Evolutionary conservation across 23 tunicate genomes (phyloP).

Genomic region (Styela plicata): DNA sequence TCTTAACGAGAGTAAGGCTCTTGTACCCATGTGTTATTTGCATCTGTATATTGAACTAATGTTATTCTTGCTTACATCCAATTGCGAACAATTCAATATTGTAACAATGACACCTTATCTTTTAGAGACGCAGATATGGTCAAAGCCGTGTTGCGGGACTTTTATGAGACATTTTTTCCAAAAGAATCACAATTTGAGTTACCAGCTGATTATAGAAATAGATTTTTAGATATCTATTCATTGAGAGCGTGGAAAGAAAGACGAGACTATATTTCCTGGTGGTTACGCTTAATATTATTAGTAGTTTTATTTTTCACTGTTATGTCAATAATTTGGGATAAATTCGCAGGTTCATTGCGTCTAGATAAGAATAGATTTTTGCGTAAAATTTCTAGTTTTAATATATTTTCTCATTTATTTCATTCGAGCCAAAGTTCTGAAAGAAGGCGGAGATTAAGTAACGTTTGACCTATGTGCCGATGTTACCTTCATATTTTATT

Average conservation of each 20-base stretch:
- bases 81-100: too few species aligned
- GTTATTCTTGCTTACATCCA: too few species aligned
- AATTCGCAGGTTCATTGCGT: neutral
- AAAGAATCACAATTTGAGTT: conserved; percentile 77
- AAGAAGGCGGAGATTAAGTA: neutral
- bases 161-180: conserved; percentile 76
- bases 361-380: neutral
- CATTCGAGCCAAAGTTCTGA: neutral
- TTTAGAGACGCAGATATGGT: conserved; percentile 65
- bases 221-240: conserved; percentile 38
- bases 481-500: too few species aligned
- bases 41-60: too few species aligned
- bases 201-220: conserved; percentile 63
- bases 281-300: conserved; percentile 39
- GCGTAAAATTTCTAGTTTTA: neutral
- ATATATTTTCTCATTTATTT: neutral
- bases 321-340: conserved; percentile 63
- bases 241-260: conserved; percentile 48
- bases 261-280: conserved; percentile 35
- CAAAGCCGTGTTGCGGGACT: conserved; percentile 73
- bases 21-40: too few species aligned
- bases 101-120: too few species aligned
- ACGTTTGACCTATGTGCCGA: neutral
- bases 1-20: too few species aligned
- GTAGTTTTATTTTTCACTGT: conserved; percentile 34